phyloP scores from a whole-genome alignment of 2,888 invertebrate genomes.

The Chrysina gloriosa region DNA sequence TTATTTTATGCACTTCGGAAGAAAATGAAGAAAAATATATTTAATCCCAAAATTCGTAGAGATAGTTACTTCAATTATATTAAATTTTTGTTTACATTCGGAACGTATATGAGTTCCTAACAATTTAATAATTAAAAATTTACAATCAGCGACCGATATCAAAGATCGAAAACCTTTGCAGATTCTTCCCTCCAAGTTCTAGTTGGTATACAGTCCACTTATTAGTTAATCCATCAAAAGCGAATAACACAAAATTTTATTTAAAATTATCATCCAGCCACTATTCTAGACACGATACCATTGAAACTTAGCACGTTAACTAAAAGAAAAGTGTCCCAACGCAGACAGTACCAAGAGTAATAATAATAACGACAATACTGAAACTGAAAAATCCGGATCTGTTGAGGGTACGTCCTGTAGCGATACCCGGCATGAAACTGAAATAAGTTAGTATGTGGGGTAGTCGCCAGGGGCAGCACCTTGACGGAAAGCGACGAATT shows the following conservation, averaged over 20 bases:
- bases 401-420: conserved; percentile 24
- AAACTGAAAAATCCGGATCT: conserved; percentile 30
- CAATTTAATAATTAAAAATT: neutral
- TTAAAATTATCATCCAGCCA: conserved; percentile 14
- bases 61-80: conserved; percentile 13
- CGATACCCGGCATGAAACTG: conserved; percentile 37
- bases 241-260: conserved; percentile 17
- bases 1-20: too few relatives aligned
- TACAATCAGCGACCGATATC: neutral
- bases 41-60: too few relatives aligned
- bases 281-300: neutral
- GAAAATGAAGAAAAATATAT: too few relatives aligned
- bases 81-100: neutral
- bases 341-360: neutral
- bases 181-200: conserved; percentile 18
- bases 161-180: neutral
- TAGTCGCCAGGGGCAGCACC: conserved; percentile 48
- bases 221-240: conserved; percentile 12
- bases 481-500: conserved; percentile 47
- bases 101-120: too few relatives aligned
- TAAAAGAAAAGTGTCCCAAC: conserved; percentile 12
- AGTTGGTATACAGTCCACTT: conserved; percentile 3
- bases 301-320: neutral
- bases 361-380: neutral
- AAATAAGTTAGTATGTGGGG: conserved; percentile 43